A percentile compares a stretch with the other conserved stretches of the same genome.
These are phyloP conservation scores for Hydrophis major DNA, from an alignment of 2,797 vertebrate species.

Conservation along the genomic window DNA sequence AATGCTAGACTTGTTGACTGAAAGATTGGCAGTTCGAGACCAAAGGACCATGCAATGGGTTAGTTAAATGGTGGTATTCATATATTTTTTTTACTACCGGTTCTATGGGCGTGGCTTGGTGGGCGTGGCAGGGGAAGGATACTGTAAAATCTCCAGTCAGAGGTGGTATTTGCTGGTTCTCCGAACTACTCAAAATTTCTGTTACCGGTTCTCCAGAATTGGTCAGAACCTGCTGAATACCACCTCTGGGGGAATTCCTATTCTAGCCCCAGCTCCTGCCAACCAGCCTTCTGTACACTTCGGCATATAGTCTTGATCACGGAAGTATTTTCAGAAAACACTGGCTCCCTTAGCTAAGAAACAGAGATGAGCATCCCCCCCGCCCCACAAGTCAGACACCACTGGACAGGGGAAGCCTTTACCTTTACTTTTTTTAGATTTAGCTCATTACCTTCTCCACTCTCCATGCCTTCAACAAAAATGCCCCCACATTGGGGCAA, in stretches of 20 bases:
- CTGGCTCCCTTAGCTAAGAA: not conserved
- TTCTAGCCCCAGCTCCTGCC: not conserved
- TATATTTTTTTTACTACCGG: too few species aligned
- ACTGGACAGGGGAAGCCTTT: not conserved
- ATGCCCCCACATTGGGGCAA: slow-evolving; percentile 89
- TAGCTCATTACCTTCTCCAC: slow-evolving; percentile 77
- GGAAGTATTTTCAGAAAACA: not conserved
- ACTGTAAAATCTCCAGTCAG: too few species aligned
- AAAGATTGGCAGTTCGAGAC: not conserved
- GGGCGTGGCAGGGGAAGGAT: too few species aligned
- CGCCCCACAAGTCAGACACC: not conserved
- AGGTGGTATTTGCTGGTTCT: too few species aligned
- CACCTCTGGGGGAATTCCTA: not conserved
- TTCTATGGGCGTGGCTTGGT: too few species aligned
- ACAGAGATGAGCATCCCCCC: not conserved
- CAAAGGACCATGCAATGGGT: not conserved
- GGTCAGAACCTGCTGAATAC: too few species aligned
- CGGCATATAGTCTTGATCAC: not conserved
- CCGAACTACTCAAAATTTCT: too few species aligned
- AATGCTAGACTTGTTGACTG: not conserved
- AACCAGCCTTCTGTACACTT: not conserved
- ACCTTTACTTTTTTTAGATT: not conserved
- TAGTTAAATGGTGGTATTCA: too few species aligned
- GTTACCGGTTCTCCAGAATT: too few species aligned
- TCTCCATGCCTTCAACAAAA: slow-evolving; percentile 92